phyloP scores from a whole-genome alignment of 1,140 invertebrate species.

The Ladona fulva region DNA sequence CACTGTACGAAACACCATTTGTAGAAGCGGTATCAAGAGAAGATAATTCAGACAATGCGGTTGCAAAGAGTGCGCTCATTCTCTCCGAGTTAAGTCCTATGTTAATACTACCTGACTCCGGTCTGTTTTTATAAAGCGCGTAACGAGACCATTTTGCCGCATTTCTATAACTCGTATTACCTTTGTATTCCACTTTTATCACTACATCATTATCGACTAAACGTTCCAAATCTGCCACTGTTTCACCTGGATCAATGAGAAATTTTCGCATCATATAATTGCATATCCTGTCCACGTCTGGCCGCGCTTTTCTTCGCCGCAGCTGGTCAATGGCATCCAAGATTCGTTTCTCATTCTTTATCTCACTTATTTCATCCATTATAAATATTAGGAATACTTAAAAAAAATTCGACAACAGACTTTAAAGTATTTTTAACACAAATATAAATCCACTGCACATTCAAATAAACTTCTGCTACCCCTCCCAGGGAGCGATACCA shows the following conservation, averaged over 20 bases:
- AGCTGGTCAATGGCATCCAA: slow-evolving; percentile 77
- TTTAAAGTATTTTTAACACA: background rate
- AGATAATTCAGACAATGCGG: slow-evolving; percentile 56
- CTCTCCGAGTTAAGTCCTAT: background rate
- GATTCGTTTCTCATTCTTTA: slow-evolving; percentile 60
- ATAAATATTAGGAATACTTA: background rate
- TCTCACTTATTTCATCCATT: slow-evolving; percentile 31
- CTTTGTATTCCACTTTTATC: slow-evolving; percentile 78
- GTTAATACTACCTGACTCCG: background rate
- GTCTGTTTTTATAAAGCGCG: slow-evolving; percentile 39
- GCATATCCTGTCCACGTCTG: slow-evolving; percentile 71
- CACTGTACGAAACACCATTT: slow-evolving; percentile 53
- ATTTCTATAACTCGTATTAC: slow-evolving; percentile 72
- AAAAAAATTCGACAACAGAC: background rate
- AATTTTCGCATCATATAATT: slow-evolving; percentile 66
- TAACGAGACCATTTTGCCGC: slow-evolving; percentile 56
- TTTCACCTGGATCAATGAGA: slow-evolving; percentile 58
- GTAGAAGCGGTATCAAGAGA: slow-evolving; percentile 57
- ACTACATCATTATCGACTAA: slow-evolving; percentile 66
- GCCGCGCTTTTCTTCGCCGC: slow-evolving; percentile 67
- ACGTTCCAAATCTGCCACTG: slow-evolving; percentile 60
- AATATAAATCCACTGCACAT: background rate
- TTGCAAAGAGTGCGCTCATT: slow-evolving; percentile 45
- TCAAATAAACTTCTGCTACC: background rate
- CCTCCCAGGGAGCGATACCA: background rate